Evolutionary conservation across 2,797 vertebrate species (phyloP), one percentile per base, ranked within the genome.

Genomic region (Tokudaia tokunoshimensis): DNA sequence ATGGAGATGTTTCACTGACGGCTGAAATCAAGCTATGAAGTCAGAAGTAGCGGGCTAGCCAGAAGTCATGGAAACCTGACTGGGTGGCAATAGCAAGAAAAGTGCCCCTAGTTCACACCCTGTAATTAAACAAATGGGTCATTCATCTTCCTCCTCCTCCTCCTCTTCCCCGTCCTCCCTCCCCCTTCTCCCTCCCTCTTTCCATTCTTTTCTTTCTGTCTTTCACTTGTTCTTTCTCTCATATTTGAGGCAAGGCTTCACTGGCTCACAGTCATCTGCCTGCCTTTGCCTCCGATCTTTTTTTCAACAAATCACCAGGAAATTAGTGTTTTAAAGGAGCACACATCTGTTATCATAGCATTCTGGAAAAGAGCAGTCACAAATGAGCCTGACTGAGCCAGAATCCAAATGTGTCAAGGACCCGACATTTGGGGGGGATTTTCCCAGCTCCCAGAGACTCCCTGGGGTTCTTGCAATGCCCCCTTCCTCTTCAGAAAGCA

Each of bases 281-380:
- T 65, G 61, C 82, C 41, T 84, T 29, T 84, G 82, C 61, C 61
- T 84, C 61, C 29, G 47, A 8, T 41, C 20, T 3, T 1, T 67
- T 59, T 83, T 93, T 70, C 34, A 72, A 29, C 44, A 7, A 37
- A 87, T 87, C 57, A 41, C 41, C 80, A 72, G 61, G 59, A 37
- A 52, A 76, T n/a, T 61, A 37, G 59, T 74, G 22, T 19, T 84
- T 89, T 72, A 47, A 85, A 85, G 83, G 65, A 81, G 52, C n/a
- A 61, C 31, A 47, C 10, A 78, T 86, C 41, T 92, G 67, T 75
- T 41, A 41, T 78, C 31, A 86, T 41, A 82, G 9, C 44, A 20
- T 82, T 84, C 70, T 82, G 41, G 50, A 94, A 65, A 67, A 90
- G 44, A 78, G 50, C 94, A 86, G 13, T 89, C 19, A 20, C 50